Percentiles rank a stretch among this genome's conserved stretches.
These are phyloP conservation scores for Trypoxylon attenuatum DNA, from an alignment of 2,888 invertebrate species.

Conservation along the genomic window DNA sequence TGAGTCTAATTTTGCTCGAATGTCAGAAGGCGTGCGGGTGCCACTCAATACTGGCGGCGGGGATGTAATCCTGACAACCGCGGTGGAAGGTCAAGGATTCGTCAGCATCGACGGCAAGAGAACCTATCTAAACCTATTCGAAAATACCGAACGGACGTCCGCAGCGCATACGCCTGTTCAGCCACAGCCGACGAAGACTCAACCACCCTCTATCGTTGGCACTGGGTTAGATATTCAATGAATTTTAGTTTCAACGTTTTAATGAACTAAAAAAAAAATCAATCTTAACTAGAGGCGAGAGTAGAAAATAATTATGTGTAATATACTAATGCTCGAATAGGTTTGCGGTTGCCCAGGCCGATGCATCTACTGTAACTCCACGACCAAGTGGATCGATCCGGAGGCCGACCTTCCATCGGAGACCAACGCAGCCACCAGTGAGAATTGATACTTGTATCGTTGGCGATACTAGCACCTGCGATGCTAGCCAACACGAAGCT, in stretches of 20 bases:
- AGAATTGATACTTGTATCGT: slow-evolving; percentile 95
- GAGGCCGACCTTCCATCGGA: slow-evolving; percentile 78
- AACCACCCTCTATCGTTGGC: slow-evolving; percentile 75
- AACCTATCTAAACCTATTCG: slow-evolving; percentile 90
- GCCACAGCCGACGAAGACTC: slow-evolving; percentile 69
- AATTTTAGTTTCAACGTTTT: background rate
- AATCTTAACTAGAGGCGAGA: background rate
- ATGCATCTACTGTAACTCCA: slow-evolving; percentile 71
- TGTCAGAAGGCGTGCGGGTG: slow-evolving; percentile 67
- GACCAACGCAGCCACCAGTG: slow-evolving; percentile 83
- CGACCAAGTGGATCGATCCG: slow-evolving; percentile 72
- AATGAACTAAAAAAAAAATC: no score
- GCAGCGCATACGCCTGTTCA: slow-evolving; percentile 69
- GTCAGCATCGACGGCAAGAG: slow-evolving; percentile 94
- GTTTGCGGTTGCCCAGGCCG: slow-evolving; percentile 81
- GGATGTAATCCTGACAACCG: slow-evolving; percentile 86
- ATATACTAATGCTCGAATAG: slow-evolving; percentile 69
- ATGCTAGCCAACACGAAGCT: slow-evolving; percentile 89
- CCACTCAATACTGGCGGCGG: slow-evolving; percentile 65
- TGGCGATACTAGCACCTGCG: slow-evolving; percentile 93
- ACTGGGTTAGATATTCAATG: slow-evolving; percentile 66
- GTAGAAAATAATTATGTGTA: background rate
- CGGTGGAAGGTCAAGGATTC: slow-evolving; percentile 88
- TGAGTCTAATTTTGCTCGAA: no score
- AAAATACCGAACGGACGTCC: slow-evolving; percentile 76